These are phyloP conservation scores for Smittia sp. DNA, from an alignment of 2,888 invertebrate species.

Conservation along the genomic window DNA sequence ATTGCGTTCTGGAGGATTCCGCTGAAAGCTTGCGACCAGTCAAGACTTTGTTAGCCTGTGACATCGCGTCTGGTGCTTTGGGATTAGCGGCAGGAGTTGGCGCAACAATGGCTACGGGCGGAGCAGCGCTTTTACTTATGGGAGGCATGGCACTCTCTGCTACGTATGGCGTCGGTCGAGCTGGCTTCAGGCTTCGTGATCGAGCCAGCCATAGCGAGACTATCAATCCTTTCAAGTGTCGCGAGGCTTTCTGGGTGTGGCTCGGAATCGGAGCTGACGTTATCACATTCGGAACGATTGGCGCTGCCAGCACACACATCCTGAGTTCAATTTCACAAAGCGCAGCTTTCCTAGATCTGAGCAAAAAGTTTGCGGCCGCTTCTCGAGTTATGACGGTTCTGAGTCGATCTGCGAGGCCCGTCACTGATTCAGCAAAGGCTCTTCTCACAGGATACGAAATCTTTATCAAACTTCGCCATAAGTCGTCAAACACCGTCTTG, in stretches of 20 bases:
- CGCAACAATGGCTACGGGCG: constrained; percentile 24
- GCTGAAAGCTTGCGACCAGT: constrained; percentile 31
- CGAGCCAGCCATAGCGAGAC: constrained; percentile 23
- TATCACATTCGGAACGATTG: constrained; percentile 24
- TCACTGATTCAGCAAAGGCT: constrained; percentile 1
- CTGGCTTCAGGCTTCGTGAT: constrained; percentile 14
- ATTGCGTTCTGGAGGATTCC: constrained; percentile 1
- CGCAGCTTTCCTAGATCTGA: constrained; percentile 16
- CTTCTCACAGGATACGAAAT: constrained; percentile 32
- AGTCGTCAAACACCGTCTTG: background rate
- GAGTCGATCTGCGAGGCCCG: background rate
- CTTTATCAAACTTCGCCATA: constrained; percentile 31
- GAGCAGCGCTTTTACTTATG: constrained; percentile 8
- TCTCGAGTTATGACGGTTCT: constrained; percentile 4
- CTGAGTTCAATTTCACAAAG: constrained; percentile 13
- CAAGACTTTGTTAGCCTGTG: constrained; percentile 32
- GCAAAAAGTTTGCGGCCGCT: constrained; percentile 15
- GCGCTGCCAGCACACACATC: constrained; percentile 16
- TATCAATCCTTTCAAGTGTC: constrained; percentile 27
- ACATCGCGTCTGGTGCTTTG: constrained; percentile 28
- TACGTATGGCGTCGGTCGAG: constrained; percentile 30
- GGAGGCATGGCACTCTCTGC: constrained; percentile 13
- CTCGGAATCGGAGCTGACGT: constrained; percentile 23
- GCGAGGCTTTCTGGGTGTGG: constrained; percentile 34
- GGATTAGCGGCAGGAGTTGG: constrained; percentile 25